Evolutionary conservation across 2,797 vertebrate genomes (phyloP).

Genomic region (Xiphorhynchus erythropygius): DNA sequence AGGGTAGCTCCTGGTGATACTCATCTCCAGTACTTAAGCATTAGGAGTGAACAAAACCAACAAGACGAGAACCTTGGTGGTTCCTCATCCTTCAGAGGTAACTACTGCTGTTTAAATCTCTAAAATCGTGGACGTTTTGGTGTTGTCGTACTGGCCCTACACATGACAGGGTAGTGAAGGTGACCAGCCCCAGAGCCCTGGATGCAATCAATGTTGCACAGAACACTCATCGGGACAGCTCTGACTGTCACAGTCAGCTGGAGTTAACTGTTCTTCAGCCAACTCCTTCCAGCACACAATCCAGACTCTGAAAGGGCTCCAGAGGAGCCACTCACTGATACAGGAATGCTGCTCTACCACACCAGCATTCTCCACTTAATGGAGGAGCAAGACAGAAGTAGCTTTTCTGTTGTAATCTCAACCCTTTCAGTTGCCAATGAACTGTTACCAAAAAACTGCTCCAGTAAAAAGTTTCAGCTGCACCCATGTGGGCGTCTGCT

Average conservation of each 20-base stretch:
- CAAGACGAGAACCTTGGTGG: neutral
- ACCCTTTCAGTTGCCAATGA: neutral
- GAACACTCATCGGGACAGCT: neutral
- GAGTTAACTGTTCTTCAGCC: neutral
- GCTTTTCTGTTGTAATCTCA: neutral
- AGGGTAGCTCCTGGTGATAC: neutral
- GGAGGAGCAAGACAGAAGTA: neutral
- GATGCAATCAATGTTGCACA: neutral
- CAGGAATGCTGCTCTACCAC: neutral
- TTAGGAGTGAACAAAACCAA: neutral
- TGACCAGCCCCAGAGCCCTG: neutral
- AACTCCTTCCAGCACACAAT: neutral
- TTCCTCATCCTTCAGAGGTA: neutral
- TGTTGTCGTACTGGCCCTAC: neutral
- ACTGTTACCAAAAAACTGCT: neutral
- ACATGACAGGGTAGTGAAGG: accelerated
- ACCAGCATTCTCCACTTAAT: neutral
- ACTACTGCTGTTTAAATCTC: neutral
- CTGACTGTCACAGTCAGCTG: neutral
- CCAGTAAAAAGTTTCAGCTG: neutral
- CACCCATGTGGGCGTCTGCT: neutral
- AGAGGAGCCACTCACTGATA: neutral
- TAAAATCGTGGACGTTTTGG: accelerated
- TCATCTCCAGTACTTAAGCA: neutral
- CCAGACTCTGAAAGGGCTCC: neutral